Conservation (phyloP, 2,797 vertebrate species). For the Gymnodraco acuticeps region DNA sequence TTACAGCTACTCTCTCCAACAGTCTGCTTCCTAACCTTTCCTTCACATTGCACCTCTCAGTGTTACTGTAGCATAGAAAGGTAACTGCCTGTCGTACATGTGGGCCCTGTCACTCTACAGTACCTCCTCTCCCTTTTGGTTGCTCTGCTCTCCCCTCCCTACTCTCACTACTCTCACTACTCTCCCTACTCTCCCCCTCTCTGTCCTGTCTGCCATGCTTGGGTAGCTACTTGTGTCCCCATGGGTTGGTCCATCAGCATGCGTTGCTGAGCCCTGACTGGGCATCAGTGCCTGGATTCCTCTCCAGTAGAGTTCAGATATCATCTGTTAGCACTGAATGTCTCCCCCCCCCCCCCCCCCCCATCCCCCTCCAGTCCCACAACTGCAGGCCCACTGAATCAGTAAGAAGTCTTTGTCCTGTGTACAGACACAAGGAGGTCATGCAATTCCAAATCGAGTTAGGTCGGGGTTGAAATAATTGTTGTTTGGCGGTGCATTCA, state of each 20-base stretch:
- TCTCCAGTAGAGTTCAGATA: conserved; percentile 62
- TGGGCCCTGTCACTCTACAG: conserved; percentile 31
- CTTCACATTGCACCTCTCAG: conserved; percentile 30
- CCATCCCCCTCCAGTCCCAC: conserved; percentile 39
- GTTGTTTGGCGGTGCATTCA: conserved; percentile 17
- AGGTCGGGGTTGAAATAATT: conserved; percentile 9
- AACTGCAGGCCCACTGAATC: conserved; percentile 38
- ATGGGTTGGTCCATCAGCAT: conserved; percentile 64
- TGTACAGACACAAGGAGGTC: not conserved
- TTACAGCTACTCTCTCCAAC: not conserved
- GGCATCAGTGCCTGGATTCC: conserved; percentile 60
- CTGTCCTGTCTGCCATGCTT: conserved; percentile 57
- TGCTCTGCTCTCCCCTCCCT: conserved; percentile 25
- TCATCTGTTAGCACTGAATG: conserved; percentile 72
- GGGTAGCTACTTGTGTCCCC: conserved; percentile 61
- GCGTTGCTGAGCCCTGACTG: conserved; percentile 65
- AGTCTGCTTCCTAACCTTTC: conserved; percentile 15
- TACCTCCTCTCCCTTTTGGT: conserved; percentile 36
- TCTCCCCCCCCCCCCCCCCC: not conserved
- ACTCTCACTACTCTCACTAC: conserved; percentile 29
- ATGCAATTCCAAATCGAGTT: not conserved
- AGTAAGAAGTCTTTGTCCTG: conserved; percentile 37
- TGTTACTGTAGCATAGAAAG: conserved; percentile 47
- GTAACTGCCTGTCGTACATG: conserved; percentile 76
- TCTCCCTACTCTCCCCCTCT: conserved; percentile 1